A percentile compares a stretch with the other conserved stretches of the same genome.
Conservation (phyloP, 2,113 vertebrate species). For the Mesoclemmys tuberculata region DNA sequence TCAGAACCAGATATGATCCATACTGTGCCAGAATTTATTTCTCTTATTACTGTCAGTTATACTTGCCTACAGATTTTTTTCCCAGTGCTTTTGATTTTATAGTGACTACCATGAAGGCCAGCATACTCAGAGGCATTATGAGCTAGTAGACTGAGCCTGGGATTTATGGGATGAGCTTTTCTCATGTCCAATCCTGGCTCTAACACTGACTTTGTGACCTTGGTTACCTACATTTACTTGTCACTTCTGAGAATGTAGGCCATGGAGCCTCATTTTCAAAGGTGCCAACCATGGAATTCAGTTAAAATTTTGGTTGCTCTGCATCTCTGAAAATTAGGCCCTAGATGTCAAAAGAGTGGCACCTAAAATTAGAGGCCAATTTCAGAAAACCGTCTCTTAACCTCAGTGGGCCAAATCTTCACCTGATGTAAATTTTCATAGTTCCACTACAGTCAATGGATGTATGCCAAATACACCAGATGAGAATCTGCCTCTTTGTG, state of each 20-base stretch:
- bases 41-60: neutral
- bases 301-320: neutral
- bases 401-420: neutral
- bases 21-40: neutral
- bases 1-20: neutral
- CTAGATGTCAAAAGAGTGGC: neutral
- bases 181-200: neutral
- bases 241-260: fast-evolving
- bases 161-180: neutral
- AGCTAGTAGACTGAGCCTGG: neutral
- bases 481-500: neutral
- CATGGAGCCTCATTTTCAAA: neutral
- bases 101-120: neutral
- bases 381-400: neutral
- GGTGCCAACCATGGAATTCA: neutral
- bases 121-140: neutral
- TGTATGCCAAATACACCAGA: neutral
- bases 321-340: neutral
- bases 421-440: fast-evolving
- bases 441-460: neutral
- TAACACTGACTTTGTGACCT: neutral
- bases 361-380: neutral
- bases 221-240: neutral
- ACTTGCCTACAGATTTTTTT: neutral
- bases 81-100: neutral